Conservation (phyloP, 2,113 vertebrate genomes). For the Perca schrenkii region DNA sequence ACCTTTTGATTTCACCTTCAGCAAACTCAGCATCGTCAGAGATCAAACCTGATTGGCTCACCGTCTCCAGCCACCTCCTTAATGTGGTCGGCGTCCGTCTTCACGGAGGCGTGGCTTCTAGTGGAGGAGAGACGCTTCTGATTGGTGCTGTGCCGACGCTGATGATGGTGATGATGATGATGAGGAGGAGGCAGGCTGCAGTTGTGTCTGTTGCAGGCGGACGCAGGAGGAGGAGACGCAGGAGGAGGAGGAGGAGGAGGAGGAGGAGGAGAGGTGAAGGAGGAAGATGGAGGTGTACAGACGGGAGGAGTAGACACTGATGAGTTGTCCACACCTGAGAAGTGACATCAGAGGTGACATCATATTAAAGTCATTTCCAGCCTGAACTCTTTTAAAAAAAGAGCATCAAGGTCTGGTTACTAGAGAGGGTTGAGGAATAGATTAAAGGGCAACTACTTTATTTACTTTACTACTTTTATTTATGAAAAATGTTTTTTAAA, state of each 20-base stretch:
- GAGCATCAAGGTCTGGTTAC: too few relatives aligned
- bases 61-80: slow-evolving; percentile 83
- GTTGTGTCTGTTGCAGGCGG: slow-evolving; percentile 44
- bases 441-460: too few relatives aligned
- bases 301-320: slow-evolving; percentile 29
- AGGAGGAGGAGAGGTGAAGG: slow-evolving; percentile 9
- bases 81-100: slow-evolving; percentile 77
- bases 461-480: too few relatives aligned
- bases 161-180: background rate
- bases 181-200: slow-evolving; percentile 13
- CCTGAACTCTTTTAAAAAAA: too few relatives aligned
- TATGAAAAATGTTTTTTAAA: too few relatives aligned
- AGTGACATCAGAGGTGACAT: background rate
- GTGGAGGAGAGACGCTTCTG: slow-evolving; percentile 65
- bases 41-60: slow-evolving; percentile 62
- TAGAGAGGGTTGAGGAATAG: too few relatives aligned
- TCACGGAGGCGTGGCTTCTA: slow-evolving; percentile 74
- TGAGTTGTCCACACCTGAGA: slow-evolving; percentile 33
- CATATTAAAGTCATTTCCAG: background rate
- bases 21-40: too few relatives aligned
- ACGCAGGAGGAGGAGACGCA: background rate
- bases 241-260: slow-evolving; percentile 39
- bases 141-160: slow-evolving; percentile 24
- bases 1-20: too few relatives aligned
- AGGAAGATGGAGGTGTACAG: slow-evolving; percentile 54